Conservation (phyloP, 2,888 invertebrate species). For the Drosophila meridiana region DNA sequence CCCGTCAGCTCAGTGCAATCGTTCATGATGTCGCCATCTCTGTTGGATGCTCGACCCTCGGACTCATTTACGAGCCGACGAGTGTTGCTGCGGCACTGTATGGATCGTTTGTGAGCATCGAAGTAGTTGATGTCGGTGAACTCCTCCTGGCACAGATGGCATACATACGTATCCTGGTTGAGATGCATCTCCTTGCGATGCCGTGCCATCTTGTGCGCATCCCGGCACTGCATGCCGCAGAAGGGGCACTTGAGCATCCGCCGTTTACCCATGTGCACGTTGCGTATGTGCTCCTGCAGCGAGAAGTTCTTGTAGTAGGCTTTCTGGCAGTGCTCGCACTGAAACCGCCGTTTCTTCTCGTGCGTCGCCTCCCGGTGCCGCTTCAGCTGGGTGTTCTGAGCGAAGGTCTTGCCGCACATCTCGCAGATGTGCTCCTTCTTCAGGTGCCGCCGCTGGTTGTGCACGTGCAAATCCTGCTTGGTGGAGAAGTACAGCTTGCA, state of each 20-base stretch:
- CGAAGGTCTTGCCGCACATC: constrained; percentile 81
- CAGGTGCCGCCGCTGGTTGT: constrained; percentile 80
- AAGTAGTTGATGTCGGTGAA: constrained; percentile 82
- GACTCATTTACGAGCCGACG: constrained; percentile 45
- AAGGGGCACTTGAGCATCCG: constrained; percentile 81
- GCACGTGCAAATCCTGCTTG: constrained; percentile 80
- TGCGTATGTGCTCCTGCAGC: constrained; percentile 80
- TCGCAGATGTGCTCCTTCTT: constrained; percentile 82
- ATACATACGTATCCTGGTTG: constrained; percentile 76
- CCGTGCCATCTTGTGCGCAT: constrained; percentile 82
- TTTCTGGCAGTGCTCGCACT: constrained; percentile 77
- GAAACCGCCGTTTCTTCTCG: constrained; percentile 80
- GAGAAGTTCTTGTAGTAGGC: constrained; percentile 82
- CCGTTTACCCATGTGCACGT: constrained; percentile 81
- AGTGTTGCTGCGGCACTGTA: constrained; percentile 82
- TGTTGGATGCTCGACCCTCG: not conserved
- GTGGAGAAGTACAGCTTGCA: constrained; percentile 82
- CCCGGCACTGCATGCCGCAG: constrained; percentile 82
- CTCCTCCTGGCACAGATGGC: constrained; percentile 79
- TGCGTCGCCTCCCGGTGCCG: constrained; percentile 82
- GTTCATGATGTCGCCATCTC: constrained; percentile 2
- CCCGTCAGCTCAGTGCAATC: constrained; percentile 19
- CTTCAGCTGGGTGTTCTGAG: constrained; percentile 81
- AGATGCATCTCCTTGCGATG: constrained; percentile 82
- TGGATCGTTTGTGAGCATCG: constrained; percentile 82